phyloP scores from a whole-genome alignment of 1,140 invertebrate species.

The Nasonia longicornis region DNA sequence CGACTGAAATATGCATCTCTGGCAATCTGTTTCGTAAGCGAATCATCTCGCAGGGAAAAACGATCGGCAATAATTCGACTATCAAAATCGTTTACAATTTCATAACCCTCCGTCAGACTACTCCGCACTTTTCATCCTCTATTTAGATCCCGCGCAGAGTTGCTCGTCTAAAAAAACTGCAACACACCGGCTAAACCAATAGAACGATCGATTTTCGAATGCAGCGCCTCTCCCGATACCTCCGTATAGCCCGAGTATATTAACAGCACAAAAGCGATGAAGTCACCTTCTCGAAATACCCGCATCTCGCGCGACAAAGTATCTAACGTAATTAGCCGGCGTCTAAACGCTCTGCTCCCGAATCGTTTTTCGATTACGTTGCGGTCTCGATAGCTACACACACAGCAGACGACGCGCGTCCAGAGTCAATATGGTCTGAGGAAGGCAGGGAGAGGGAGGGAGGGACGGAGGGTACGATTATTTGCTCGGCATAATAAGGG shows the following conservation, averaged over 20 bases:
- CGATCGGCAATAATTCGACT: neutral
- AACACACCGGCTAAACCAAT: too few species aligned
- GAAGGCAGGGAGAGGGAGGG: neutral
- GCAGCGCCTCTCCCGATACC: too few species aligned
- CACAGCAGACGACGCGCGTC: neutral
- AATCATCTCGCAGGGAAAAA: neutral
- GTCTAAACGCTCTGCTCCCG: neutral
- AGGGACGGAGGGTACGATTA: constrained; percentile 34
- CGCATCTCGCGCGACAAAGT: neutral
- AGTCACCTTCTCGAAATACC: neutral
- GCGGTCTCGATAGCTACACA: constrained; percentile 6
- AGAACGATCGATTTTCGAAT: too few species aligned
- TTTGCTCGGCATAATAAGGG: constrained; percentile 46
- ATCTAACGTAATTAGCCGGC: neutral
- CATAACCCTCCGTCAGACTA: too few species aligned
- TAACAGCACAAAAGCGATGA: neutral
- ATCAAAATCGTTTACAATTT: neutral
- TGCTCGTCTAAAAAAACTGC: too few species aligned
- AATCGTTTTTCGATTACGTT: constrained; percentile 23
- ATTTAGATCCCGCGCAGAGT: neutral
- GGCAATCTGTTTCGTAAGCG: neutral
- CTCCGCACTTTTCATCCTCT: neutral
- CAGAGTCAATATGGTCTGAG: constrained; percentile 39
- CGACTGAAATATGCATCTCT: too few species aligned
- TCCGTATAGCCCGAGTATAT: neutral